Base-by-base conservation (phyloP, 2,888 invertebrate genomes). In the Macrostomum cliftonense region DNA sequence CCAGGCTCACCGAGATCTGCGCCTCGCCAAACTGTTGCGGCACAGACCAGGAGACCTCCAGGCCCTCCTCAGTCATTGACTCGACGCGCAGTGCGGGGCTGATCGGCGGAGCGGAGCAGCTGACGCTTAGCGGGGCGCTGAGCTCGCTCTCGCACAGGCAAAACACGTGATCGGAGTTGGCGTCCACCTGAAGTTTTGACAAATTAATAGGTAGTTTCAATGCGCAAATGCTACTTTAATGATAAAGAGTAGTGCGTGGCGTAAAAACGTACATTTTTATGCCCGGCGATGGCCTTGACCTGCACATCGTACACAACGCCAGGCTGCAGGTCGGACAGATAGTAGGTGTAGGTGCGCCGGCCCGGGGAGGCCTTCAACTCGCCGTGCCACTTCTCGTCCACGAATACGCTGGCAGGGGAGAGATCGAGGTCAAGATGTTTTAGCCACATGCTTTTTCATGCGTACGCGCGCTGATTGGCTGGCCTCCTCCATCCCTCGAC, bases 11-110 rank as follows among this genome's bases (percentile, higher is more conserved):
- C 13, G 67, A 65, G 17, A 69, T 60, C n/a, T 54, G 56, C 12
- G 64, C 67, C 52, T 67, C 67, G 12, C 65, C 67, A 52, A 58
- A 63, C 53, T 69, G 67, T 48, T 67, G 65, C 1, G 68, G 67
- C 36, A 59, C 59, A 54, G 62, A 60, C 70, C 69, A 70, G 13
- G 63, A 63, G 47, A 70, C 61, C 54, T 68, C 67, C 45, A 70
- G 61, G 2, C 69, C 69, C 28, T 65, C 60, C 2, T 61, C 58
- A 49, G 62, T 59, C 55, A 70, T 61, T 9, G 66, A 62, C 47
- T 68, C 67, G 12, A 70, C 58, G 12, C 63, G 54, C 39, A 68
- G 59, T 37, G 61, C 61, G n/a, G 69, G 66, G 1, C 67, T 64
- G 49, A 57, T 61, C 19, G 68, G 67, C 12, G 67, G 65, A 2